Evolutionary conservation across 1,140 invertebrate species (phyloP), one percentile per base, ranked within the genome.

Genomic region (Drosophila arawakana): DNA sequence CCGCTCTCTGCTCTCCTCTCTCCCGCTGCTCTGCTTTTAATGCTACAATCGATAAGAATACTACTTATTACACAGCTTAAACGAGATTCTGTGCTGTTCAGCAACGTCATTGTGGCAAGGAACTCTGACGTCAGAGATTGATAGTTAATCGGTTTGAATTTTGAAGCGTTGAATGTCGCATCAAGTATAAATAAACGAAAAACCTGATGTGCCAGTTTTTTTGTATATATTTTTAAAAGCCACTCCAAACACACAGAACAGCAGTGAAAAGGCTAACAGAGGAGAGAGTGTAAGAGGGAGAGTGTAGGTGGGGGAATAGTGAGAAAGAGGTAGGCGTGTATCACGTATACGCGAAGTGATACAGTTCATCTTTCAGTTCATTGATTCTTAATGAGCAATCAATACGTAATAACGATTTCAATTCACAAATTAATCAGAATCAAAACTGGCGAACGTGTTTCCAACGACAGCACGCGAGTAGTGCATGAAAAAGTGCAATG

Each of bases 321-420:
- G 35, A 8, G n/a, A 21, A 47, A 13, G 46, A 9, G 30, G 5
- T 3, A 35, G 44, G 18, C 62, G 57, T 71, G 50, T 72, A 69
- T 82, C 80, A 82, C 76, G 80, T 79, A 78, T 52, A 43, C 44
- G 35, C 7, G 61, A 62, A 59, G 65, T 82, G 80, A 60, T 37
- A 25, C 49, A 46, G 57, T 65, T 68, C 65, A 69, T 60, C 71
- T 69, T 13, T n/a, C 47, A 7, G 39, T 18, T 37, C 63, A 54
- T 61, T 57, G 65, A 68, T 61, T 54, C 18, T 8, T 39, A 18
- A 46, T 54, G 58, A 52, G n/a, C 39, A 52, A 57, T 39, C 15
- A 41, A 52, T 63, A 10, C 21, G 8, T 55, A 21, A 63, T 71
- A 63, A 60, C 49, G 47, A 34, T 47, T 49, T 13, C 52, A 66